Evolutionary conservation across 2,113 vertebrate species (phyloP).

Genomic region (Notarius lentiginosus): DNA sequence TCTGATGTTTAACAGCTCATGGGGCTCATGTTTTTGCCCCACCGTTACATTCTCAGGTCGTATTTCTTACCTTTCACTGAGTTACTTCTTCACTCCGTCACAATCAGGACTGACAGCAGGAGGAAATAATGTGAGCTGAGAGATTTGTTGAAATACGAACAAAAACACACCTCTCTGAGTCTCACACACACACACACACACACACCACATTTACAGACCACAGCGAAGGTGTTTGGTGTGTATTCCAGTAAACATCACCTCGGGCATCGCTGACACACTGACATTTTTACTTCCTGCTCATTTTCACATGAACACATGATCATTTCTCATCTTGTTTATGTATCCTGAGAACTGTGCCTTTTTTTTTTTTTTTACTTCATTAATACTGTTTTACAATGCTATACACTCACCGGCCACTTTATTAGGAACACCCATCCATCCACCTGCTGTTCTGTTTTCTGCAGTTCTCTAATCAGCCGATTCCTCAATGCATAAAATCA

Average conservation of each 20-base stretch:
- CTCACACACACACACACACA: too few species aligned
- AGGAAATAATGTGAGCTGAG: background rate
- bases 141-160: background rate
- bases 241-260: conserved; percentile 4
- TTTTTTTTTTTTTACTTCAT: too few species aligned
- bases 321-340: background rate
- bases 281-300: conserved; percentile 16
- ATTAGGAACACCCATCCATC: too few species aligned
- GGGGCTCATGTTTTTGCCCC: background rate
- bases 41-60: background rate
- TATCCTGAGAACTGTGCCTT: too few species aligned
- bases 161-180: background rate
- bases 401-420: too few species aligned
- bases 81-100: background rate
- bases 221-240: background rate
- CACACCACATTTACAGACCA: background rate
- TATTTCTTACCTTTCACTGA: background rate
- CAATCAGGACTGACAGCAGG: background rate
- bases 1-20: background rate
- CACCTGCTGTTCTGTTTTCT: too few species aligned
- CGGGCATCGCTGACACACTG: conserved; percentile 17
- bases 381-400: too few species aligned
- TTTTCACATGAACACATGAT: background rate
- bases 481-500: too few species aligned
- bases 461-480: too few species aligned